A percentile compares a stretch with the other conserved stretches of the same genome.
Evolutionary conservation across 1,140 invertebrate genomes (phyloP).

Genomic region (Diorhabda sublineata): DNA sequence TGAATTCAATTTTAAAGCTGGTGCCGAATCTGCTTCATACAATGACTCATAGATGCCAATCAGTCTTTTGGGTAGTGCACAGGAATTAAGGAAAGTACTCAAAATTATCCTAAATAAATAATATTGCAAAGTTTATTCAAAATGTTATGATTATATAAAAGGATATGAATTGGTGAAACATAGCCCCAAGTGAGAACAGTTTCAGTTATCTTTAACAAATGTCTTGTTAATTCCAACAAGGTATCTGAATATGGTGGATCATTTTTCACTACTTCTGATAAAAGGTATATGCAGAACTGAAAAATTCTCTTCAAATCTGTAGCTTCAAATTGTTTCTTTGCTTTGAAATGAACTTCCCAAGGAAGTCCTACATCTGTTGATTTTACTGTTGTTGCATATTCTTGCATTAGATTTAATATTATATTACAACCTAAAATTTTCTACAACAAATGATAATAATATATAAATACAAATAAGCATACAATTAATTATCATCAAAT

Average conservation of each 20-base stretch:
- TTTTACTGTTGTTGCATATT: conserved; percentile 80
- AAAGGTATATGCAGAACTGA: conserved; percentile 42
- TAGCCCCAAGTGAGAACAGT: conserved; percentile 43
- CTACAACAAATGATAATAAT: conserved; percentile 40
- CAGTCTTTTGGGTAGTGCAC: conserved; percentile 61
- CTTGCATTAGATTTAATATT: conserved; percentile 76
- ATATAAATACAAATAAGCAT: not conserved
- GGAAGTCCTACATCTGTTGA: conserved; percentile 80
- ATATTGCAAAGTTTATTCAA: not conserved
- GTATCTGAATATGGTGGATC: conserved; percentile 39
- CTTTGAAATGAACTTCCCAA: conserved; percentile 80
- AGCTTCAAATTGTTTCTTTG: conserved; percentile 80
- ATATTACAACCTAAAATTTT: conserved; percentile 76
- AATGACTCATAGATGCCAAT: conserved; percentile 68
- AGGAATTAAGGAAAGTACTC: conserved; percentile 50
- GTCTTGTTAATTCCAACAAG: conserved; percentile 33
- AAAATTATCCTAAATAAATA: not conserved
- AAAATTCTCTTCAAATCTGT: conserved; percentile 77
- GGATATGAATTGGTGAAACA: conserved; percentile 54
- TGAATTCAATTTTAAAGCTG: conserved; percentile 57
- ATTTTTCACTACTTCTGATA: conserved; percentile 42
- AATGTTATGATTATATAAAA: conserved; percentile 44
- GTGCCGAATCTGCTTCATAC: conserved; percentile 63
- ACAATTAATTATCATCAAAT: not conserved
- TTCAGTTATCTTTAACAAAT: conserved; percentile 42